These are phyloP conservation scores for Streptopelia turtur DNA, from an alignment of 2,797 vertebrate species.

Conservation along the genomic window DNA sequence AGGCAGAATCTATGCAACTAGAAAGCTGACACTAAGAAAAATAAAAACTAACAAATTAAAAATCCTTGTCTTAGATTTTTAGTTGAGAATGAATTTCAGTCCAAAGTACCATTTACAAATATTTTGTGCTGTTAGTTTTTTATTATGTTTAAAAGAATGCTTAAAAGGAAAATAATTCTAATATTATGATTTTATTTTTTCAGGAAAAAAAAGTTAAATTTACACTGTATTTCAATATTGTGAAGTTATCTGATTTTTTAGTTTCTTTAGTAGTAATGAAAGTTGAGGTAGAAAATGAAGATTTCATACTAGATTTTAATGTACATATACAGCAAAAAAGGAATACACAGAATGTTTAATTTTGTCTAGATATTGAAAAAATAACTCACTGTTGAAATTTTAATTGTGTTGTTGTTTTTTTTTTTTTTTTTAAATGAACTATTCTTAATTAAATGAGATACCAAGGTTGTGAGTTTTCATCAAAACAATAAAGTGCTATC, in stretches of 20 bases:
- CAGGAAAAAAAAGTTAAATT: not conserved
- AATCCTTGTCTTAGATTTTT: not conserved
- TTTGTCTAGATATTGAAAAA: not conserved
- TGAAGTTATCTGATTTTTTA: not conserved
- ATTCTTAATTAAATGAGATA: not conserved
- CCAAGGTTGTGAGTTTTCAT: fast-evolving
- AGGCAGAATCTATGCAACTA: not conserved
- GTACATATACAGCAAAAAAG: not conserved
- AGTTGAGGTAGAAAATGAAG: not conserved
- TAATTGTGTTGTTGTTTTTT: not conserved
- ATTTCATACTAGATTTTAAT: not conserved
- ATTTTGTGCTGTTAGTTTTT: not conserved
- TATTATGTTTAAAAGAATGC: not conserved
- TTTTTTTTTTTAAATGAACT: not conserved
- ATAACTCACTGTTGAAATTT: not conserved
- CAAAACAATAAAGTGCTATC: not conserved
- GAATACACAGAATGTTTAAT: not conserved
- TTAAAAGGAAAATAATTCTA: not conserved
- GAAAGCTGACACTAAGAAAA: not conserved
- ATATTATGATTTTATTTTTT: not conserved
- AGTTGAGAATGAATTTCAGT: not conserved
- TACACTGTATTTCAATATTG: not conserved
- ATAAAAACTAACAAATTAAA: not conserved
- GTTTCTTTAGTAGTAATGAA: not conserved
- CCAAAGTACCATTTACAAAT: not conserved